phyloP scores from a whole-genome alignment of 2,797 vertebrate genomes.

The Crocodylus rhombifer region DNA sequence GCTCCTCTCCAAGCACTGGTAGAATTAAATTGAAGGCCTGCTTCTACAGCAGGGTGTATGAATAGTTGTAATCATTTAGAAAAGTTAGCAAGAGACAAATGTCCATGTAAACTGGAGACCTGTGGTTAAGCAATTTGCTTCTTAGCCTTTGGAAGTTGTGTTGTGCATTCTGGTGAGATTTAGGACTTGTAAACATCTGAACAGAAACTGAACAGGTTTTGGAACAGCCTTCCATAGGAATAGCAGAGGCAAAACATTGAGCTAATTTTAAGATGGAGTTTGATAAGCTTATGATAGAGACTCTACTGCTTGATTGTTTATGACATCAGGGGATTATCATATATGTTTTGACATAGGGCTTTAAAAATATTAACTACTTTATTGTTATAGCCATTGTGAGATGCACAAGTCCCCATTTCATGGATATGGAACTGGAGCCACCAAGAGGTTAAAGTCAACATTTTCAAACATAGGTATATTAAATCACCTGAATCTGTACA shows the following conservation, averaged over 20 bases:
- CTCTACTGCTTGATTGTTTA: background rate
- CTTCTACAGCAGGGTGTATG: rapidly evolving
- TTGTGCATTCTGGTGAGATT: background rate
- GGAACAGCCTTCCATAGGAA: constrained; percentile 23
- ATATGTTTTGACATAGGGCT: too few relatives aligned
- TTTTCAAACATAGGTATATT: constrained; percentile 1
- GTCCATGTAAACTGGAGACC: background rate
- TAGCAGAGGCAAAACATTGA: constrained; percentile 3
- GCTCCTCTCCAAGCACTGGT: background rate
- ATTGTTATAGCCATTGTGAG: constrained; percentile 50
- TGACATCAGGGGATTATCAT: too few relatives aligned
- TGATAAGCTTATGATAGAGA: constrained; percentile 9
- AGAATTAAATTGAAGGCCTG: background rate
- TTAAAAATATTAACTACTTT: constrained; percentile 40
- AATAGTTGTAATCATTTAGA: background rate
- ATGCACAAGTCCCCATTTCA: constrained; percentile 39
- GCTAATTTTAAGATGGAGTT: background rate
- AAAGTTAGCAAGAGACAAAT: background rate
- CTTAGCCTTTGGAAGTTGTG: background rate
- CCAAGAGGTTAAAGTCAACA: background rate
- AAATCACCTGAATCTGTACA: constrained; percentile 66
- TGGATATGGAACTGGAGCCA: constrained; percentile 42
- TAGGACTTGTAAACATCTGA: background rate
- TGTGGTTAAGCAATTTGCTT: background rate
- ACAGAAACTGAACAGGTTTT: background rate